phyloP scores from a whole-genome alignment of 2,888 invertebrate genomes.

The Scaptodrosophila latifasciaeformis region DNA sequence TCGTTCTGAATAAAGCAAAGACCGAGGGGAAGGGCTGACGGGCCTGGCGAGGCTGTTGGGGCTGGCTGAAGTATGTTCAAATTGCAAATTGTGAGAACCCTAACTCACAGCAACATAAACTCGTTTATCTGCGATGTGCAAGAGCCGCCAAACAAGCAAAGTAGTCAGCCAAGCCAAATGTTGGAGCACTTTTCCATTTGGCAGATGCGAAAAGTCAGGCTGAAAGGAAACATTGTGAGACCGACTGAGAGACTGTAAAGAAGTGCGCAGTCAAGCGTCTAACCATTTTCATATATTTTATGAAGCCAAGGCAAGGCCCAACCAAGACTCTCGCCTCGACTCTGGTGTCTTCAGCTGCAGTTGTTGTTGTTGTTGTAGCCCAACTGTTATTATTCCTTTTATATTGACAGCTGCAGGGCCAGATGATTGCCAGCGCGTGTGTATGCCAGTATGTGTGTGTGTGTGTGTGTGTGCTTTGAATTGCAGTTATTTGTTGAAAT shows the following conservation, averaged over 20 bases:
- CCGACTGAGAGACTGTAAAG: too few relatives aligned
- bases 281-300: constrained; percentile 33
- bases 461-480: constrained; percentile 22
- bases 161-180: too few relatives aligned
- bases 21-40: not conserved
- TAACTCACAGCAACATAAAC: constrained; percentile 49
- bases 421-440: not conserved
- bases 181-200: too few relatives aligned
- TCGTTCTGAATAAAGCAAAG: too few relatives aligned
- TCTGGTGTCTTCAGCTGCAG: constrained; percentile 3
- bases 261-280: not conserved
- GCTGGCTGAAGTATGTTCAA: too few relatives aligned
- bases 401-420: not conserved
- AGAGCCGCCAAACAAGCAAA: not conserved
- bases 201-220: too few relatives aligned
- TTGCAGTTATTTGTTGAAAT: constrained; percentile 51
- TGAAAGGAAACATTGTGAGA: too few relatives aligned
- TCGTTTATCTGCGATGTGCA: constrained; percentile 39
- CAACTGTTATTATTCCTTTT: constrained; percentile 9
- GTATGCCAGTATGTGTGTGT: constrained; percentile 21
- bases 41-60: too few relatives aligned
- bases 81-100: constrained; percentile 47
- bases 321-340: constrained; percentile 3
- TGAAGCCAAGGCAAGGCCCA: too few relatives aligned
- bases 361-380: constrained; percentile 8